Conservation (phyloP, 2,888 invertebrate genomes). For the Leptopterna dolabrata region DNA sequence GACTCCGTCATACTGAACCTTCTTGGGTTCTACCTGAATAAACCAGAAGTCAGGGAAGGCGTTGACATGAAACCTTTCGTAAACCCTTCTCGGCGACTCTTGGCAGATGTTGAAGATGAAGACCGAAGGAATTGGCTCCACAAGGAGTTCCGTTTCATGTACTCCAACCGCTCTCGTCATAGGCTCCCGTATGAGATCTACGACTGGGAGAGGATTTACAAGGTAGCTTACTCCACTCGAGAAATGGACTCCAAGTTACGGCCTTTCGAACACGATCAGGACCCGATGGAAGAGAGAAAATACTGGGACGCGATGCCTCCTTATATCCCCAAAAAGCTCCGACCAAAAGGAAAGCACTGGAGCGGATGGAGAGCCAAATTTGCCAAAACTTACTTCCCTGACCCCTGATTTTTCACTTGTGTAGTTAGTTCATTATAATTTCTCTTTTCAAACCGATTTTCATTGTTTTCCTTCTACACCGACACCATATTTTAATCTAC, state of each 20-base stretch:
- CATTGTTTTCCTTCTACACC: background rate
- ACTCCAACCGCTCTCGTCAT: slow-evolving; percentile 70
- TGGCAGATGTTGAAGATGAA: slow-evolving; percentile 78
- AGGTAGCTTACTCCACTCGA: slow-evolving; percentile 77
- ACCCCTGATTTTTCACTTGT: slow-evolving; percentile 42
- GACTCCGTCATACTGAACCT: slow-evolving; percentile 80
- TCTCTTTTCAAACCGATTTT: background rate
- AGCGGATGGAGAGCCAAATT: slow-evolving; percentile 71
- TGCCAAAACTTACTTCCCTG: slow-evolving; percentile 63
- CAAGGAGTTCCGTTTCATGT: slow-evolving; percentile 75
- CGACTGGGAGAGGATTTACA: slow-evolving; percentile 86
- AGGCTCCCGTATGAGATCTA: slow-evolving; percentile 76
- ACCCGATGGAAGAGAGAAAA: slow-evolving; percentile 72
- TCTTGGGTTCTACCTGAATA: slow-evolving; percentile 79
- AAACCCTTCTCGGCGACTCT: slow-evolving; percentile 70
- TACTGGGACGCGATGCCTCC: slow-evolving; percentile 76
- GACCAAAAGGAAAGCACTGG: slow-evolving; percentile 73
- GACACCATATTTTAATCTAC: too few species aligned
- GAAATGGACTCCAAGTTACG: slow-evolving; percentile 76
- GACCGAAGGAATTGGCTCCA: slow-evolving; percentile 77
- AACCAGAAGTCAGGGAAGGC: slow-evolving; percentile 73
- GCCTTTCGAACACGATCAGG: slow-evolving; percentile 76
- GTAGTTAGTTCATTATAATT: background rate
- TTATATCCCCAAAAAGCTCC: slow-evolving; percentile 77
- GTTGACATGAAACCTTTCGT: slow-evolving; percentile 81